Conservation (phyloP, 2,113 vertebrate species). For the Macquaria ambigua region DNA sequence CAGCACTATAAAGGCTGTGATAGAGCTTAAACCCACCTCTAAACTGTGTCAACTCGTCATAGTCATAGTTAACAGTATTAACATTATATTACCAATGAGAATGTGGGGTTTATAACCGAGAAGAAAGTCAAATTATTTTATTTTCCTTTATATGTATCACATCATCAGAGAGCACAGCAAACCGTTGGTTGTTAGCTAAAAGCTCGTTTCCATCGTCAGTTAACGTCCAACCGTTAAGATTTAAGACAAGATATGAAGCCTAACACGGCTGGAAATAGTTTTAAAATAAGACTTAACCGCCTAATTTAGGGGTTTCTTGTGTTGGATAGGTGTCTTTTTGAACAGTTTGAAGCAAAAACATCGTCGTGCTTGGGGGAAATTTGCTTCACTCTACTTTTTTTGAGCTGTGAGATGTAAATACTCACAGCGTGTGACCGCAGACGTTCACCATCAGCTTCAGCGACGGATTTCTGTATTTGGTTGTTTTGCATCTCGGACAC, state of each 20-base stretch:
- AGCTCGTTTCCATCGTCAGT: background rate
- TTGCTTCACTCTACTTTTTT: background rate
- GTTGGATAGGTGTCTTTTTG: background rate
- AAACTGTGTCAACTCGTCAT: background rate
- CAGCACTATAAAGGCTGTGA: background rate
- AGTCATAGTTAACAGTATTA: background rate
- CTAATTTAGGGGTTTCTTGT: background rate
- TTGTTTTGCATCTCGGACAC: conserved; percentile 97
- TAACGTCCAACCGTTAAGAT: background rate
- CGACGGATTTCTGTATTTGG: conserved; percentile 97
- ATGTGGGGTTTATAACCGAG: background rate
- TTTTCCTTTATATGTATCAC: background rate
- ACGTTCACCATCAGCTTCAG: conserved; percentile 98
- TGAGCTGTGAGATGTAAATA: conserved; percentile 56
- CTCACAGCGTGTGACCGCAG: conserved; percentile 98
- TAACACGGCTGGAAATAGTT: background rate
- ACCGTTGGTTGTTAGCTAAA: background rate
- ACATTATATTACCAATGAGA: background rate
- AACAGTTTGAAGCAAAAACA: background rate
- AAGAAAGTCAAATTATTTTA: background rate
- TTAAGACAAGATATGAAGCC: too few species aligned
- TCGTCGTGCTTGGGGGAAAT: background rate
- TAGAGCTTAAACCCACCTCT: background rate
- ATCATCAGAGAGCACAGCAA: background rate
- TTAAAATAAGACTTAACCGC: background rate